Evolutionary conservation across 2,888 invertebrate species (phyloP), one percentile per base, ranked within the genome.

Genomic region (Antitype chi): DNA sequence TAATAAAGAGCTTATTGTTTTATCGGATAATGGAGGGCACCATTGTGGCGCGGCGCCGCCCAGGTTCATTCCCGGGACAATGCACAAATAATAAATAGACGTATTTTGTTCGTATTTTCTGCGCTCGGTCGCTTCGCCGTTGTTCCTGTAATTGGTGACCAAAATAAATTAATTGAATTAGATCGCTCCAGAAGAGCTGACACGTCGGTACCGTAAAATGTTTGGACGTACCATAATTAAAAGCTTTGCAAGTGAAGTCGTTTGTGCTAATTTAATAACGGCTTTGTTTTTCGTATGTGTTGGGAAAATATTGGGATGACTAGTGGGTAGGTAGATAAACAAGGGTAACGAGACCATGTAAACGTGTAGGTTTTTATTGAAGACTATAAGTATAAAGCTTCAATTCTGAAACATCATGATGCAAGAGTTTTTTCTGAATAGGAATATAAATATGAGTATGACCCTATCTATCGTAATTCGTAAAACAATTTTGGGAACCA

Each of bases 1-100:
- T 96, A 96, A 96, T 96, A 96, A 95, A 95, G 94, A 91, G 92
- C 91, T 92, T 93, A 96, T 96, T 96, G 96, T 96, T 96, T 96
- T 96, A 96, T 92, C 92, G 87, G 91, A 96, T 95, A 96, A 96
- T 95, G 94, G 96, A 77, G 88, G 87, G 90, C 87, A 83, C 84
- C 89, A 93, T 95, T 95, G 96, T 95, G 90, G 77, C 77, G 84
- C 82, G 91, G 92, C 93, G 91, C 95, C 95, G 96, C 96, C 96
- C 95, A 90, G 91, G 85, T 85, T 93, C 89, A 91, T 90, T 92
- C 88, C 89, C 85, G 88, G 90, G 92, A 93, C 96, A 96, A 96
- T 93, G 95, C 92, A 90, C 91, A 93, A 95, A 95, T 95, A 95
- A 96, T 96, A 96, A 96, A 96, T 96, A 96, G 94, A 92, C 95